These are phyloP conservation scores for Actinia equina DNA, from an alignment of 64 coral and sea anemone species.

Conservation along the genomic window DNA sequence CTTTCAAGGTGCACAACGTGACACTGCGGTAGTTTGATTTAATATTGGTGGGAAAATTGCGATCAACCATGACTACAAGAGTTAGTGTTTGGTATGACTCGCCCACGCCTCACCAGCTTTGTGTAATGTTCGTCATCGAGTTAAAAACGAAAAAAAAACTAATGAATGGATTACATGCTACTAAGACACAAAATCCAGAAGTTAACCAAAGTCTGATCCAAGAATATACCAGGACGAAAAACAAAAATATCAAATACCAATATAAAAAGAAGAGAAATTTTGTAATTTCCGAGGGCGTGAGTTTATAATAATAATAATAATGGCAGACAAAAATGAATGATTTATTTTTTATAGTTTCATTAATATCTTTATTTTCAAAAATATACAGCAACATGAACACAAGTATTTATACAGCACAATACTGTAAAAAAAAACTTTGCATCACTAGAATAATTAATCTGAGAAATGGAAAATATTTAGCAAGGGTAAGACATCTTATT, in stretches of 20 bases:
- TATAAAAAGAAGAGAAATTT: neutral
- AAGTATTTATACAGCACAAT: neutral
- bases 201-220: neutral
- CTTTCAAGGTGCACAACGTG: neutral
- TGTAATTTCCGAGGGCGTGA: neutral
- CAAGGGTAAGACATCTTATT: neutral
- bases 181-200: neutral
- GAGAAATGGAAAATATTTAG: neutral
- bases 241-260: neutral
- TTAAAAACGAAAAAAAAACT: neutral
- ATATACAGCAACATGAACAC: neutral
- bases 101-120: conserved; percentile 8
- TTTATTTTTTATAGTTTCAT: neutral
- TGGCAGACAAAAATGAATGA: neutral
- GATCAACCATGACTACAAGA: neutral
- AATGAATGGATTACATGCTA: neutral
- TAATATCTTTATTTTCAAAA: neutral
- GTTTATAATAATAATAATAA: neutral
- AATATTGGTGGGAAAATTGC: conserved; percentile 23
- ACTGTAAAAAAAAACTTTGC: neutral
- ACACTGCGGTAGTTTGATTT: neutral
- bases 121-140: conserved; percentile 1
- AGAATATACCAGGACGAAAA: neutral
- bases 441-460: too few relatives aligned
- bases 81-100: conserved; percentile 8